phyloP scores from a whole-genome alignment of 2,797 vertebrate genomes.

The Squalus acanthias region DNA sequence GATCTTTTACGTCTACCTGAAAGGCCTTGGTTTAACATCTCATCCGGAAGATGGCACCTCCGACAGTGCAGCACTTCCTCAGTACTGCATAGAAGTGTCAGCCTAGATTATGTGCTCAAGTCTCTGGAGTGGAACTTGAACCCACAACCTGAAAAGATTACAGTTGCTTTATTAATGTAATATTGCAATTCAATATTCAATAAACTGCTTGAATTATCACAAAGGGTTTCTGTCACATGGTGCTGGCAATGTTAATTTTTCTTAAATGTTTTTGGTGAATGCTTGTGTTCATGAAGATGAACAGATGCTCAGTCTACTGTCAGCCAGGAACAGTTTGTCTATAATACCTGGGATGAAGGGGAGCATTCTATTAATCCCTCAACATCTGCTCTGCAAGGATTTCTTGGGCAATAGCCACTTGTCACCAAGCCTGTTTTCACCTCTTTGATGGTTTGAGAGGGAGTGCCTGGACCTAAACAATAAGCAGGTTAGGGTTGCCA shows the following conservation, averaged over 20 bases:
- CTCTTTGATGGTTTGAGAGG: not conserved
- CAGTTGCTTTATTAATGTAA: not conserved
- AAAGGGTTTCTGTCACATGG: not conserved
- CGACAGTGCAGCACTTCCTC: not conserved
- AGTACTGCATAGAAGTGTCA: not conserved
- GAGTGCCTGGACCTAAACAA: not conserved
- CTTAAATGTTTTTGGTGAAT: not conserved
- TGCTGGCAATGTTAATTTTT: not conserved
- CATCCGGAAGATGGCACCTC: not conserved
- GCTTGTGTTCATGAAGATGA: not conserved
- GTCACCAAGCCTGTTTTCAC: not conserved
- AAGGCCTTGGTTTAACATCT: not conserved
- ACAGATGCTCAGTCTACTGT: not conserved
- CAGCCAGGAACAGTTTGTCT: not conserved
- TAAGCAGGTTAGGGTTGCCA: not conserved
- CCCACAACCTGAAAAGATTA: not conserved
- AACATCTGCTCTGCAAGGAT: constrained; percentile 1
- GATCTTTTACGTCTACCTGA: not conserved
- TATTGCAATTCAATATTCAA: not conserved
- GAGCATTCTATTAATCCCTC: constrained; percentile 9
- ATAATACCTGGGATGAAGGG: not conserved
- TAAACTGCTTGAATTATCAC: not conserved
- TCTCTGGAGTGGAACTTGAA: not conserved
- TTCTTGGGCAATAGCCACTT: not conserved
- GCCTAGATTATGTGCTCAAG: not conserved